Base-by-base conservation (phyloP, 2,888 invertebrate genomes). In the Hybos culiciformis region DNA sequence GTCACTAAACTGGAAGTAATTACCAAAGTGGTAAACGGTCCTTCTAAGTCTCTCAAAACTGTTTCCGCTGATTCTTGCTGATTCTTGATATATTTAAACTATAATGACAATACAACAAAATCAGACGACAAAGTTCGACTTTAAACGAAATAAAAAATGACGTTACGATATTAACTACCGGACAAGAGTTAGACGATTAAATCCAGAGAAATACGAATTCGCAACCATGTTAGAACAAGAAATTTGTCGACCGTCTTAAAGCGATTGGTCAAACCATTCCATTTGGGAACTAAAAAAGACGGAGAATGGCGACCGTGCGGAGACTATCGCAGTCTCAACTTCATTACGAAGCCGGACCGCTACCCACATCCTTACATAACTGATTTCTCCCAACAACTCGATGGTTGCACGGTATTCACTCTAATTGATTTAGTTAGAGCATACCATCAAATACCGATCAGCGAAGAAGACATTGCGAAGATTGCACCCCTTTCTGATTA, bases 401-500 rank as follows among this genome's bases (percentile, higher is more conserved):
- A 40, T 3, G 44, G 36, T 3, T 42, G 43, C 8, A 42, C 9
- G 19, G 32, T 50, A 39, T 51, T 49, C 39, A 46, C 49, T 4
- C 46, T 41, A 6, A 17, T 49, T 3, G 48, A 49, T 24, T 21
- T 48, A 9, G 36, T 39, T 4, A 39, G 46, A 4, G 46, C 47
- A 4, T 51, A 52, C 15, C 46, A 52, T n/a, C 49, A 50, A 37
- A 40, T 50, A 1, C 49, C 52, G 2, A 44, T 50, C 0, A 41
- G 41, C 5, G 21, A 41, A 8, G 17, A 24, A 1, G 48, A 50
- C 31, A 26, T 50, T 11, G 43, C 46, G 1, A 48, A 50, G 12
- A 48, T 48, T 0, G 49, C 17, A 48, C 50, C 9, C 49, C 48
- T 2, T 49, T 49, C 20, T 46, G 48, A 8, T 26, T 50, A 24